Base-by-base conservation (phyloP, 2,113 vertebrate genomes). In the Tautogolabrus adspersus region DNA sequence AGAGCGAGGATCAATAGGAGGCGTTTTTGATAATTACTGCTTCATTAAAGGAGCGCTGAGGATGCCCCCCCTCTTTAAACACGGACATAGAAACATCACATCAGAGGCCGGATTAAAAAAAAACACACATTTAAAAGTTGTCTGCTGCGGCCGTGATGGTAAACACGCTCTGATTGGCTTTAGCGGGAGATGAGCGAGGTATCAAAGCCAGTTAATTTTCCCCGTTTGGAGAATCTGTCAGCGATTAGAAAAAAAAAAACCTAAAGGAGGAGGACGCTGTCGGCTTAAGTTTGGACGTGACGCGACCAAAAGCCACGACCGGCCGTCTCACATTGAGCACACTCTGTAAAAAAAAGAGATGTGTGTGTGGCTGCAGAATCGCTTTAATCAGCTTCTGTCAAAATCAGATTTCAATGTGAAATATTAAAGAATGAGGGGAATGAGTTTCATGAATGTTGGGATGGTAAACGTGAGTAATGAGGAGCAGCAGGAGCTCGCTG, bases 131-230 rank as follows among this genome's bases (percentile, higher is more conserved):
- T 68, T 79, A 78, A 75, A 75, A 87, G 52, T 47, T 70, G 55
- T 67, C 40, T 61, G 51, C 51, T 60, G 38, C 12, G 42, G 30
- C 46, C 60, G 26, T 12, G 71, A 82, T 85, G 73, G 84, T 91
- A 91, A 92, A 91, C 84, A 93, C 16, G 51, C 67, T 70, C 72
- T 85, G 89, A 93, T 92, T 87, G 86, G 89, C 82, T 90, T 85
- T 78, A 59, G 72, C 72, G 81, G 66, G 69, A 88, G 87, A 90
- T 77, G 77, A 89, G 79, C 83, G 77, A 67, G 56, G 66, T 77
- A 85, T 92, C 90, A 93, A 90, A 93, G 92, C 68, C 38, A 57
- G 84, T 85, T 92, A 87, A 93, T 93, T 92, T 93, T 56, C 77
- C 73, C 75, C 5, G 74, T 86, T 81, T 40, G 69, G 75, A 75